These are phyloP conservation scores for Alectura lathami DNA, from an alignment of 2,113 vertebrate species.

Conservation along the genomic window DNA sequence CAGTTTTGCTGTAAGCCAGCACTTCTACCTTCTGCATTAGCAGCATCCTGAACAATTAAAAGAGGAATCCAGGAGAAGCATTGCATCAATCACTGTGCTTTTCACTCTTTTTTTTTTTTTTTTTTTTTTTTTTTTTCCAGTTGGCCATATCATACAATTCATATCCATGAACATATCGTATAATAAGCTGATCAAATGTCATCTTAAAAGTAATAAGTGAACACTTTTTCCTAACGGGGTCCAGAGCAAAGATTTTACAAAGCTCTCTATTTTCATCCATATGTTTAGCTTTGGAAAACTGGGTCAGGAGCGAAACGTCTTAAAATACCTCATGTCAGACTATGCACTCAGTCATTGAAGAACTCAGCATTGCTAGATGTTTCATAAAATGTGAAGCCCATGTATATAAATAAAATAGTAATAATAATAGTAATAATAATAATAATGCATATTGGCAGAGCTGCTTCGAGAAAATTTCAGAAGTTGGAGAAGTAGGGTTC, in stretches of 20 bases:
- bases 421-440: no score
- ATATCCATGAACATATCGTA: neutral
- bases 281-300: neutral
- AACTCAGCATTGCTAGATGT: neutral
- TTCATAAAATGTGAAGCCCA: neutral
- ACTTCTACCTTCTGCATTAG: rapidly evolving
- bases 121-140: neutral
- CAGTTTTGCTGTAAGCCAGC: neutral
- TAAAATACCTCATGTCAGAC: no score
- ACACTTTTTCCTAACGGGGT: neutral
- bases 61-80: neutral
- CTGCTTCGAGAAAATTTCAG: neutral
- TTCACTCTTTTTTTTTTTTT: neutral
- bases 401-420: rapidly evolving
- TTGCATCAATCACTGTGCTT: rapidly evolving
- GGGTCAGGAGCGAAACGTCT: neutral
- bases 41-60: neutral
- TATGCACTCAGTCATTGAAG: neutral
- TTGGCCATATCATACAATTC: neutral
- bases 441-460: neutral
- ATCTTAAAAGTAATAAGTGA: neutral
- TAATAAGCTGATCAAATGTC: neutral
- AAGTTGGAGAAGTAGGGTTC: neutral
- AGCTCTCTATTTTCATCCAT: neutral
- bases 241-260: neutral